Percentiles rank a stretch among this genome's conserved stretches.
Conservation (phyloP, 2,113 vertebrate species). For the Cavia porcellus region DNA sequence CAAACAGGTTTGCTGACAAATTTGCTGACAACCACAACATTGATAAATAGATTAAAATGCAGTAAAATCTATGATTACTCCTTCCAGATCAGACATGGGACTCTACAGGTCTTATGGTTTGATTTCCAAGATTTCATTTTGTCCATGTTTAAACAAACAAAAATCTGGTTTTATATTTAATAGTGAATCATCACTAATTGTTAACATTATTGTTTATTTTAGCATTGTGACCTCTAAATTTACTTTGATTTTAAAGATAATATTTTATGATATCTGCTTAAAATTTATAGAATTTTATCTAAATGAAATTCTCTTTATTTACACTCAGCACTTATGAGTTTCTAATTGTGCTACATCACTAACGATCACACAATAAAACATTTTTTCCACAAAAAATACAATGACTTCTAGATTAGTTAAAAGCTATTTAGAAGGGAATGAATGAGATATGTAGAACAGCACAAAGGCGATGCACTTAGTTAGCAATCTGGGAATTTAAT, state of each 20-base stretch:
- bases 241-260: background rate
- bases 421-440: background rate
- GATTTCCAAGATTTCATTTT: background rate
- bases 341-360: too few relatives aligned
- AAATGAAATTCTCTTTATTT: background rate
- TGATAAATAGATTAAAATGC: background rate
- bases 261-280: background rate
- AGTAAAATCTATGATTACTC: background rate
- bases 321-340: background rate
- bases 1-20: background rate
- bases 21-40: background rate
- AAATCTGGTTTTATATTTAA: background rate
- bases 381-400: background rate
- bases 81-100: background rate
- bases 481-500: background rate
- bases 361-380: background rate
- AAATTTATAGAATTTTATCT: background rate
- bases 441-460: background rate
- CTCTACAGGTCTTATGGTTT: background rate
- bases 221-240: background rate
- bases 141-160: background rate
- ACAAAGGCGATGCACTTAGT: background rate
- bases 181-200: background rate
- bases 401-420: background rate
- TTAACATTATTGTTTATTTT: background rate